Base-by-base conservation (phyloP, 2,888 invertebrate genomes). In the Platerodrilus igneus region DNA sequence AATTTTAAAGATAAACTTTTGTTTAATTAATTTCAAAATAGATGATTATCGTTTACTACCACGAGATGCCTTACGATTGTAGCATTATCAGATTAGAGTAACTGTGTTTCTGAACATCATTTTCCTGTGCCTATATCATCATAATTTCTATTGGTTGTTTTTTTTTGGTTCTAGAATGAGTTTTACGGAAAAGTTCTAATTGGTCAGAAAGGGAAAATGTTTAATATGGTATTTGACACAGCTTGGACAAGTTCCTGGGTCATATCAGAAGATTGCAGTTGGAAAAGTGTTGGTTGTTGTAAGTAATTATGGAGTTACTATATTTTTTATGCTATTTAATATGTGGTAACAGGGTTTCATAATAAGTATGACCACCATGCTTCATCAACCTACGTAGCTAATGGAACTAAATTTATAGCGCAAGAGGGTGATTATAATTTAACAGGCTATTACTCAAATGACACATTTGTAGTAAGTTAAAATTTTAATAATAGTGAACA, bases 381-480 rank as follows among this genome's bases (percentile, higher is more conserved):
- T 48, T 86, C 84, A 1, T 74, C 75, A n/a, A 76, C 78, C 5
- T 84, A 81, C 63, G 64, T 69, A 47, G 65, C 66, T 30, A 79
- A 83, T 65, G 82, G 81, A 16, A 75, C 74, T 7, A 56, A 63
- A 1, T 77, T 78, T 59, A 64, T 65, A 15, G 73, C 77, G 41
- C 65, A 70, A 40, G 75, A 77, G 54, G 78, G 76, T 27, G 70
- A 69, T 28, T 77, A 77, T 27, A 76, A 75, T 48, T 68, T 83
- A 47, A 71, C 70, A 22, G 85, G 85, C 37, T 80, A 78, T 62
- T 72, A 80, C 40, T 81, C 82, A 8, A 75, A 72, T 13, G 84
- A 85, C 58, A 70, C 68, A 30, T 74, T 83, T 41, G 70, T 74
- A 33, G 79, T 82, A 62, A 69, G 74, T 56, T 23, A 27, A 19